A percentile compares a stretch with the other conserved stretches of the same genome.
Evolutionary conservation across 2,113 vertebrate species (phyloP).

Genomic region (Larimichthys crocea): DNA sequence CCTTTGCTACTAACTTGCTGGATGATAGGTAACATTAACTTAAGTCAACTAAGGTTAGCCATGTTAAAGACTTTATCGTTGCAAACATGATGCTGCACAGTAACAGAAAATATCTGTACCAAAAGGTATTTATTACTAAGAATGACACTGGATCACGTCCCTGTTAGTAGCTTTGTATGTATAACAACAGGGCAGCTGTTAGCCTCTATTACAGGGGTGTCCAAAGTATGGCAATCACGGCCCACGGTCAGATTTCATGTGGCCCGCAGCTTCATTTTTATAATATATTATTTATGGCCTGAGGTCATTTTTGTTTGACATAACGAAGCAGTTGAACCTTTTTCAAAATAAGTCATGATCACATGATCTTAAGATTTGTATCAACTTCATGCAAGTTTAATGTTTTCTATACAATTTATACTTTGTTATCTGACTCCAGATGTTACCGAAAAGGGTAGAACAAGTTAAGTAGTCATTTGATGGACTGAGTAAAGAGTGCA

Average conservation of each 20-base stretch:
- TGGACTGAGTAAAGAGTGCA: not conserved
- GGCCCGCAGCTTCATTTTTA: too few relatives aligned
- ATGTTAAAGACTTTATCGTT: not conserved
- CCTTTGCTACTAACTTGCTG: not conserved
- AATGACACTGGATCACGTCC: not conserved
- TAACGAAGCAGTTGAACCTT: too few relatives aligned
- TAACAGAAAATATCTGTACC: not conserved
- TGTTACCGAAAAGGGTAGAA: too few relatives aligned
- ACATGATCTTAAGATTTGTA: too few relatives aligned
- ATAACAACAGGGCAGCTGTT: not conserved
- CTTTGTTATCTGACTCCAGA: too few relatives aligned
- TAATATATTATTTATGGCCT: too few relatives aligned
- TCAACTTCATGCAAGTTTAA: too few relatives aligned
- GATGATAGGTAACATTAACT: not conserved
- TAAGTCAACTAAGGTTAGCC: not conserved
- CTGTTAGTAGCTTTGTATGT: not conserved
- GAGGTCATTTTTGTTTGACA: too few relatives aligned
- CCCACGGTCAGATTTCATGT: too few relatives aligned
- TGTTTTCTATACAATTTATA: too few relatives aligned
- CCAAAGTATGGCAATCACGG: too few relatives aligned
- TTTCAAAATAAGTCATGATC: too few relatives aligned
- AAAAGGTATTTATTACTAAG: not conserved
- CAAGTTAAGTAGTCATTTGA: not conserved
- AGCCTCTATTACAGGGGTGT: not conserved
- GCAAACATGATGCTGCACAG: not conserved